phyloP scores from a whole-genome alignment of 2,888 invertebrate genomes.

The Drosophila pseudotalamancana region DNA sequence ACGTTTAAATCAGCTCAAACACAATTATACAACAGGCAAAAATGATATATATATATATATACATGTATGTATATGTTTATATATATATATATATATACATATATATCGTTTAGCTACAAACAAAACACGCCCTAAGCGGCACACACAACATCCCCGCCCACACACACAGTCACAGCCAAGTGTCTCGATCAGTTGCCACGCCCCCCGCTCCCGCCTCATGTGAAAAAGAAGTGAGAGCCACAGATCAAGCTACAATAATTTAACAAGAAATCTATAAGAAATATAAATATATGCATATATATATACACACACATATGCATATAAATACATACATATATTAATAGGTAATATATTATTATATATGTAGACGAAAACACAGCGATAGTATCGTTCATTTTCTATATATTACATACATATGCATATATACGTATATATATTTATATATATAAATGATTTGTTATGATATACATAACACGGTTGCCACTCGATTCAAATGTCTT shows the following conservation, averaged over 20 bases:
- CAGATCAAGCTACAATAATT: slow-evolving; percentile 4
- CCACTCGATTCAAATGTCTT: too few relatives aligned
- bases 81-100: not conserved
- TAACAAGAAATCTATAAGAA: not conserved
- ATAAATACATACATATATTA: not conserved
- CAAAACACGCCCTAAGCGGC: slow-evolving; percentile 22
- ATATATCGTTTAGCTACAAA: slow-evolving; percentile 2
- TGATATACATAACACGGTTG: too few relatives aligned
- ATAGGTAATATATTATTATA: too few relatives aligned
- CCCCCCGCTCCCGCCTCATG: not conserved
- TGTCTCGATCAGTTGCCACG: not conserved
- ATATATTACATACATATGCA: not conserved
- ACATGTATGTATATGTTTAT: not conserved
- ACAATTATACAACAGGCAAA: slow-evolving; percentile 26
- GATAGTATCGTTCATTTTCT: too few relatives aligned
- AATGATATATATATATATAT: not conserved
- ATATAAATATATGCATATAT: slow-evolving; percentile 10
- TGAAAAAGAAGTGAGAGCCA: not conserved
- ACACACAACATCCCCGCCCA: slow-evolving; percentile 24
- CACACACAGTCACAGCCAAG: slow-evolving; percentile 16
- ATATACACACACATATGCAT: slow-evolving; percentile 1
- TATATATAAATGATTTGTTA: not conserved
- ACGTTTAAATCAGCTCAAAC: slow-evolving; percentile 7
- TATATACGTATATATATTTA: not conserved
- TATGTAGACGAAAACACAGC: not conserved